Evolutionary conservation across 1,140 invertebrate genomes (phyloP).

Genomic region (Chironomus striatipennis): DNA sequence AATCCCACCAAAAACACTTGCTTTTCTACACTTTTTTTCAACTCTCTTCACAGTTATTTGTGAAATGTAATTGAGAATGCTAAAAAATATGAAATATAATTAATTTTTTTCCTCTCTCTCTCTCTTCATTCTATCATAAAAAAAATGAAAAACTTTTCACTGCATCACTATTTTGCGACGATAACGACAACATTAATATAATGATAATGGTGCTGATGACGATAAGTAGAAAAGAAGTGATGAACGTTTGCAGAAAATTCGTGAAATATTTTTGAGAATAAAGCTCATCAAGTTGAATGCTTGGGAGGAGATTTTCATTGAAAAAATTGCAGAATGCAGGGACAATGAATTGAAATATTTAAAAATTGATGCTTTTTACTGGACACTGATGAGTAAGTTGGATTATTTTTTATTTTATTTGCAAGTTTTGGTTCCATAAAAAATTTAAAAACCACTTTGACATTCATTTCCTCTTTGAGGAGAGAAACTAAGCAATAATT

Average conservation of each 20-base stretch:
- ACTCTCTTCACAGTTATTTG: not conserved
- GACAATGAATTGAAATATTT: conserved; percentile 62
- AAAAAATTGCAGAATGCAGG: conserved; percentile 54
- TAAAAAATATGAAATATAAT: conserved; percentile 21
- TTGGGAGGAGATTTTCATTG: conserved; percentile 67
- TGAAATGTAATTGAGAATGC: conserved; percentile 10
- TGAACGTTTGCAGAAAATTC: conserved; percentile 62
- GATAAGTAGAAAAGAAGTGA: conserved; percentile 55
- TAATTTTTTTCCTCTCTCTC: conserved; percentile 22
- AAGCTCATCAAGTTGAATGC: conserved; percentile 72
- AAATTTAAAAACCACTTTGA: too few species aligned
- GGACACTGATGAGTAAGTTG: conserved; percentile 60
- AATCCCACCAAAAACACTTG: not conserved
- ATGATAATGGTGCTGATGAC: not conserved
- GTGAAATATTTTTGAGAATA: conserved; percentile 73
- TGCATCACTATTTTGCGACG: not conserved
- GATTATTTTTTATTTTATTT: conserved; percentile 25
- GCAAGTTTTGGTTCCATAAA: too few species aligned
- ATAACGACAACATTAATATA: not conserved
- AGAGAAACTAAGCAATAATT: too few species aligned
- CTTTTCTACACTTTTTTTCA: not conserved
- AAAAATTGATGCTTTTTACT: conserved; percentile 63
- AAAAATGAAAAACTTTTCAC: not conserved
- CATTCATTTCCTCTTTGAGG: too few species aligned
- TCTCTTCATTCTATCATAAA: not conserved